These are phyloP conservation scores for Xanthia icteritia DNA, from an alignment of 2,888 invertebrate genomes.

Conservation along the genomic window DNA sequence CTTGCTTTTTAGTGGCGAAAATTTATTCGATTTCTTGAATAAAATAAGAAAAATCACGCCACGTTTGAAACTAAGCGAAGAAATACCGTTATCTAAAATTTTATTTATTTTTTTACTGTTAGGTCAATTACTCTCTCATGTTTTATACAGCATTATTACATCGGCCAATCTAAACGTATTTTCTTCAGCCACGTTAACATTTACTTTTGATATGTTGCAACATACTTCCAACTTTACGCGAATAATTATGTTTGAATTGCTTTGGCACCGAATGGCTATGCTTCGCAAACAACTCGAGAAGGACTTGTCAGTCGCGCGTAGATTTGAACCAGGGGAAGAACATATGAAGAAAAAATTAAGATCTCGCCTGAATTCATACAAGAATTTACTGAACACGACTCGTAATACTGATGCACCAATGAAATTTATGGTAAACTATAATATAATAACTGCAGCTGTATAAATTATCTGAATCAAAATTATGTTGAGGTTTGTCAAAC, in stretches of 20 bases:
- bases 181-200: fast-evolving
- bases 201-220: background rate
- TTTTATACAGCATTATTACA: fast-evolving
- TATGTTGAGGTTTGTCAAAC: background rate
- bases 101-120: background rate
- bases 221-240: background rate
- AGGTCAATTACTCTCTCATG: fast-evolving
- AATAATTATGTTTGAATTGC: slow-evolving; percentile 26
- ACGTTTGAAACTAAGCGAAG: background rate
- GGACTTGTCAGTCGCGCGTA: background rate
- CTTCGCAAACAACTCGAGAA: slow-evolving; percentile 10
- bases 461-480: background rate
- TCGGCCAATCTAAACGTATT: fast-evolving
- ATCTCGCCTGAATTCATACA: slow-evolving; percentile 5
- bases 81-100: slow-evolving; percentile 6
- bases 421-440: slow-evolving; percentile 20
- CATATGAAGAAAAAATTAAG: slow-evolving; percentile 14
- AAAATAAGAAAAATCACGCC: background rate
- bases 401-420: background rate
- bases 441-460: background rate
- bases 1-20: slow-evolving; percentile 7
- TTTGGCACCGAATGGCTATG: slow-evolving; percentile 17
- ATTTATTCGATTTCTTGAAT: slow-evolving; percentile 6
- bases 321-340: slow-evolving; percentile 15
- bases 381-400: slow-evolving; percentile 14